Base-by-base conservation (phyloP, 2,797 vertebrate species). In the Sebastes diaconus region DNA sequence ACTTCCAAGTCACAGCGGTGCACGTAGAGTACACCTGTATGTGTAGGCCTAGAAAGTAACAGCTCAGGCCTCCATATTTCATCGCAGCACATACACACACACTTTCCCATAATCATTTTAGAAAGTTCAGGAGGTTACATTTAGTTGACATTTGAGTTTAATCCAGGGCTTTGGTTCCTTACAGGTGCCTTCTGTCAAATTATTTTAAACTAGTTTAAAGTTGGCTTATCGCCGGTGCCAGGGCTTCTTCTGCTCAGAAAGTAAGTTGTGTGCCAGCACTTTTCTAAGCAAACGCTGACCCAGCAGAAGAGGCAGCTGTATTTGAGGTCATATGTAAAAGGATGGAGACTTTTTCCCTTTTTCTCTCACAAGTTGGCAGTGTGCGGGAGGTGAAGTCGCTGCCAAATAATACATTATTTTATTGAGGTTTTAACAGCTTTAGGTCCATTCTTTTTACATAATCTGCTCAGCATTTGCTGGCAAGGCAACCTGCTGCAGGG, bases 171-270 rank as follows among this genome's bases (percentile, higher is more conserved):
- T 61, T 71, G 72, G 74, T 83, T 81, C 80, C 78, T 83, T 73
- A 79, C 90, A 90, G 87, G 87, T 91, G 75, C 80, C n/a, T 25
- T 84, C 77, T 75, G 83, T 92, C 68, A 90, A 86, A 93, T 92
- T 79, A 84, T 90, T 88, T 84, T 77, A 83, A 90, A 90, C 86
- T 87, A 90, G 88, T 90, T 90, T 91, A 85, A 92, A 93, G 85
- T 88, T 85, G 82, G n/a, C 90, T 94, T 93, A 94, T 94, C 92
- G 80, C 82, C 89, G 82, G 50, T 81, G 78, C 78, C 91, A 64
- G 91, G 0, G 70, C 88, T 80, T 73, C 85, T 83, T 77, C 78
- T 85, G 80, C 87, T 81, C 42, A 83, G 86, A 90, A 90, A 88
- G 83, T 84, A 81, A 90, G 86, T 89, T 79, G 76, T 83, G 86